These are phyloP conservation scores for Aspidoscelis tigris DNA, from an alignment of 2,113 vertebrate genomes.

Conservation along the genomic window DNA sequence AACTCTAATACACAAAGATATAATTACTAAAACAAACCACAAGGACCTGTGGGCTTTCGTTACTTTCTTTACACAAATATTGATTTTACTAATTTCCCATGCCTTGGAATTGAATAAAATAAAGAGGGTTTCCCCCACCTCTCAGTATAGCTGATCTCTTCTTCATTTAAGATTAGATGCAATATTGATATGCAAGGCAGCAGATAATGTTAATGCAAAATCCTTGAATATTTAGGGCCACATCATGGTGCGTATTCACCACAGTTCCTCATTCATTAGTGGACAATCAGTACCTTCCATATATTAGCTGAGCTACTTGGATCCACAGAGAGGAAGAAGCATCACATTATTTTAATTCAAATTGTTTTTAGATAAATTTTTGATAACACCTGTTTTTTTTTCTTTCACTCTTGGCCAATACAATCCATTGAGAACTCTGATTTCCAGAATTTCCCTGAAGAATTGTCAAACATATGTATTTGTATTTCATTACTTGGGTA, in stretches of 20 bases:
- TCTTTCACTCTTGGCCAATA: slow-evolving; percentile 75
- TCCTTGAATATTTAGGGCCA: slow-evolving; percentile 77
- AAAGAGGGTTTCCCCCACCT: slow-evolving; percentile 65
- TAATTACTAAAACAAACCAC: slow-evolving; percentile 82
- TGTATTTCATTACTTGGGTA: slow-evolving; percentile 84
- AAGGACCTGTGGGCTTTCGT: slow-evolving; percentile 77
- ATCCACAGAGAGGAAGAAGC: slow-evolving; percentile 67
- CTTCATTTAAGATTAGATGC: slow-evolving; percentile 82
- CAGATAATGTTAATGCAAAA: slow-evolving; percentile 74
- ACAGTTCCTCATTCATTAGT: slow-evolving; percentile 71
- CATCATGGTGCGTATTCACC: slow-evolving; percentile 65
- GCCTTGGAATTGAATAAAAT: slow-evolving; percentile 81
- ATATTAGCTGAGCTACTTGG: slow-evolving; percentile 67
- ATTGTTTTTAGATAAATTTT: slow-evolving; percentile 78
- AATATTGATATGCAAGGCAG: slow-evolving; percentile 75
- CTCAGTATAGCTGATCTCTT: slow-evolving; percentile 80
- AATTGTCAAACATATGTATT: slow-evolving; percentile 86
- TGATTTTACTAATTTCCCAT: slow-evolving; percentile 85
- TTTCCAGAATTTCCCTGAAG: slow-evolving; percentile 77
- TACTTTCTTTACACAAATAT: slow-evolving; percentile 85
- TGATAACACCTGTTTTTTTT: slow-evolving; percentile 83
- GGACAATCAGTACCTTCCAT: slow-evolving; percentile 71
- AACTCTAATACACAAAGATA: slow-evolving; percentile 75
- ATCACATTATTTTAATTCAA: slow-evolving; percentile 77
- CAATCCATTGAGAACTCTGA: slow-evolving; percentile 75